A percentile compares a stretch with the other conserved stretches of the same genome.
Conservation (phyloP, 2,797 vertebrate species). For the Halcyon chelicuti region DNA sequence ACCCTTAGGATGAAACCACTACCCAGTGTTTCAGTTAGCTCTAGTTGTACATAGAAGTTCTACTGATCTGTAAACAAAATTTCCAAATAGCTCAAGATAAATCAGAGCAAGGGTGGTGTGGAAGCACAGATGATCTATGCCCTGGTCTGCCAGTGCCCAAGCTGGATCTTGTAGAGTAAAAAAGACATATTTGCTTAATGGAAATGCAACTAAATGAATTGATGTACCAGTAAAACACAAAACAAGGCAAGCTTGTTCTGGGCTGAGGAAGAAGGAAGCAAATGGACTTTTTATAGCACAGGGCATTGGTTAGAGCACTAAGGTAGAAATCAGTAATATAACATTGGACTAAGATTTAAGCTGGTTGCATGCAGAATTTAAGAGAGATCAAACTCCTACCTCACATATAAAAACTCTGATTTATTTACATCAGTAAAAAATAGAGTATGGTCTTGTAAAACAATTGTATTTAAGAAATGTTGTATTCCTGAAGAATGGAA, state of each 20-base stretch:
- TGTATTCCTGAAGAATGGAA: not conserved
- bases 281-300: not conserved
- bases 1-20: not conserved
- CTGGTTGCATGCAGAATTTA: not conserved
- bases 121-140: not conserved
- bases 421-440: slow-evolving; percentile 61
- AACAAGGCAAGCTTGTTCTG: not conserved
- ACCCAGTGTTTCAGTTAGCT: not conserved
- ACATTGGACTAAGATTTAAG: not conserved
- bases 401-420: slow-evolving; percentile 1
- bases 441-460: slow-evolving; percentile 19
- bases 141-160: not conserved
- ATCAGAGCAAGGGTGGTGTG: not conserved
- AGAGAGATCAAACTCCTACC: not conserved
- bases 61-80: not conserved
- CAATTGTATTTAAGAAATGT: not conserved
- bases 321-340: not conserved
- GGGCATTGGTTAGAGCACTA: not conserved
- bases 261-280: not conserved
- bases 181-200: not conserved
- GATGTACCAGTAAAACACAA: slow-evolving; percentile 11
- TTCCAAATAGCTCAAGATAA: not conserved
- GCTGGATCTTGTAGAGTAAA: not conserved
- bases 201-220: not conserved
- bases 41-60: not conserved